A percentile compares a stretch with the other conserved stretches of the same genome.
phyloP scores from a whole-genome alignment of 2,113 vertebrate genomes.

The Sapajus apella region DNA sequence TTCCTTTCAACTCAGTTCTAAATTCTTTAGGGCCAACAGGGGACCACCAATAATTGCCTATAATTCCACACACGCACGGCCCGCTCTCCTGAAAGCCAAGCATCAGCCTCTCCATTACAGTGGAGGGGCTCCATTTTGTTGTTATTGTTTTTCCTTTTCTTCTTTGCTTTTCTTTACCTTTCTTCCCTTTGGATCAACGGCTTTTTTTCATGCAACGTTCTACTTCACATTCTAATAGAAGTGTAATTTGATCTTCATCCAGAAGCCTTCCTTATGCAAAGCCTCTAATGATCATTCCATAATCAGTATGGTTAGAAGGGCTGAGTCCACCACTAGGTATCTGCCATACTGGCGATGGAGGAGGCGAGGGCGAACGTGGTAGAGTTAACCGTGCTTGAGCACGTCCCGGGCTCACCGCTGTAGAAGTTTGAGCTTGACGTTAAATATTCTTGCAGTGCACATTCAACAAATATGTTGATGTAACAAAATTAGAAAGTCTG shows the following conservation, averaged over 20 bases:
- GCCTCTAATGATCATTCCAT: slow-evolving; percentile 48
- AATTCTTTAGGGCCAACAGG: slow-evolving; percentile 73
- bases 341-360: background rate
- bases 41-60: slow-evolving; percentile 78
- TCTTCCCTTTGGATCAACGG: slow-evolving; percentile 19
- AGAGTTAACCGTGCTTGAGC: background rate
- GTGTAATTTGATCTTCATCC: slow-evolving; percentile 77
- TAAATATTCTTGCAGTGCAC: background rate
- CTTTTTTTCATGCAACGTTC: slow-evolving; percentile 67
- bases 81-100: slow-evolving; percentile 16
- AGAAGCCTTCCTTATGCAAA: background rate
- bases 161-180: background rate
- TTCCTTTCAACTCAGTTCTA: slow-evolving; percentile 69
- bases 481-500: background rate
- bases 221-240: slow-evolving; percentile 64
- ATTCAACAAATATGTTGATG: background rate
- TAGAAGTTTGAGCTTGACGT: background rate
- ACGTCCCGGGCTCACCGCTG: background rate
- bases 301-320: slow-evolving; percentile 17
- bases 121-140: background rate
- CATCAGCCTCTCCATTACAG: slow-evolving; percentile 66
- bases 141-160: background rate
- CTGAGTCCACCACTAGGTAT: background rate
- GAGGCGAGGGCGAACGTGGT: background rate
- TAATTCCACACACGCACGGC: slow-evolving; percentile 77